A percentile compares a stretch with the other conserved stretches of the same genome.
Evolutionary conservation across 2,888 invertebrate genomes (phyloP).

Genomic region (Drosophila ustulata): DNA sequence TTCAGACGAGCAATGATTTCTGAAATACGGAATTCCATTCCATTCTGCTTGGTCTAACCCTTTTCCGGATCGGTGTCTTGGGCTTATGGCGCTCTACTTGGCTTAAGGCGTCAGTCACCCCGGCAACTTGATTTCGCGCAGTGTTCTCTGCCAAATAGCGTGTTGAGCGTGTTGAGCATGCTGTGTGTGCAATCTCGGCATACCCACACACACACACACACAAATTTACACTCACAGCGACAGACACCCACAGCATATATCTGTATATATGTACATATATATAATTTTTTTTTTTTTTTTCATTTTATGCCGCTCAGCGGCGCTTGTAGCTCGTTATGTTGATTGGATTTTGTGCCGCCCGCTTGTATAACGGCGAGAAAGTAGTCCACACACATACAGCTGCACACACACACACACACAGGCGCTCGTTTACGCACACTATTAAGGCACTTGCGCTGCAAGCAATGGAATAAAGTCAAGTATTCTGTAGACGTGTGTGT

Average conservation of each 20-base stretch:
- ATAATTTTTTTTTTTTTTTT: slow-evolving; percentile 59
- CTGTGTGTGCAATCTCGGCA: slow-evolving; percentile 54
- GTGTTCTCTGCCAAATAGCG: slow-evolving; percentile 58
- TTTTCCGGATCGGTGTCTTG: slow-evolving; percentile 40
- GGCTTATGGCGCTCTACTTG: slow-evolving; percentile 50
- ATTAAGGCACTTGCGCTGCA: slow-evolving; percentile 71
- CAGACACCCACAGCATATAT: slow-evolving; percentile 20
- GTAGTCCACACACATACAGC: slow-evolving; percentile 63
- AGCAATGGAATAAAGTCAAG: slow-evolving; percentile 70
- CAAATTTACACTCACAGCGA: slow-evolving; percentile 15
- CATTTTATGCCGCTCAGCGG: slow-evolving; percentile 77
- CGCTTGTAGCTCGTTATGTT: slow-evolving; percentile 82
- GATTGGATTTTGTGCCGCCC: slow-evolving; percentile 81
- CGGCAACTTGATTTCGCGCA: slow-evolving; percentile 61
- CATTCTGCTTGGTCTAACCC: slow-evolving; percentile 40
- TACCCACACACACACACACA: slow-evolving; percentile 20
- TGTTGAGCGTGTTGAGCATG: slow-evolving; percentile 60
- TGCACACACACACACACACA: slow-evolving; percentile 27
- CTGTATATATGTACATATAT: slow-evolving; percentile 25
- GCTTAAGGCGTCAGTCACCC: slow-evolving; percentile 48
- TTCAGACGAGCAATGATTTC: slow-evolving; percentile 49
- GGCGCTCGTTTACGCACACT: slow-evolving; percentile 63
- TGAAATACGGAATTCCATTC: slow-evolving; percentile 31
- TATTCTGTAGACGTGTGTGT: slow-evolving; percentile 37
- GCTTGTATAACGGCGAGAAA: slow-evolving; percentile 69